Conservation (phyloP, 2,797 vertebrate species). For the Sebastes vulpes region DNA sequence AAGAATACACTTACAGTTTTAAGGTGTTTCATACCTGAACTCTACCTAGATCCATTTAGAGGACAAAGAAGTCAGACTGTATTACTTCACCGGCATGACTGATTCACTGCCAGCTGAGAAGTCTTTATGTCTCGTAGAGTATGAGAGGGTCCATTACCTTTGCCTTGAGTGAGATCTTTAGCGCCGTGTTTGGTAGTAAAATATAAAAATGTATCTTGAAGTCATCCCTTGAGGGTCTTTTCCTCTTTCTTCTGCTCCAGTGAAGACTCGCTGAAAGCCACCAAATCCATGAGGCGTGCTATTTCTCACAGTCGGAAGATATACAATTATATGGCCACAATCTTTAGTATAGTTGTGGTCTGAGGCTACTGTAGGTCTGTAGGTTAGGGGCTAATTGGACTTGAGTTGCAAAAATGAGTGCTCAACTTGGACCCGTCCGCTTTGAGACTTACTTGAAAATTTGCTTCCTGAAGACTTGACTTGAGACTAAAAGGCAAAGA, state of each 20-base stretch:
- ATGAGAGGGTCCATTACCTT: constrained; percentile 41
- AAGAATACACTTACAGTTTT: constrained; percentile 38
- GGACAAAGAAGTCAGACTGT: constrained; percentile 38
- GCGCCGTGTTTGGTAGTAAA: constrained; percentile 3
- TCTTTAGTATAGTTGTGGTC: background rate
- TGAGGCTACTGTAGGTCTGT: background rate
- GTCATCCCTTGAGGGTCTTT: background rate
- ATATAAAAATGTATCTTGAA: constrained; percentile 2
- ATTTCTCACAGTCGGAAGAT: background rate
- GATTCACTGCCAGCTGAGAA: constrained; percentile 29
- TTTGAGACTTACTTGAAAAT: too few relatives aligned
- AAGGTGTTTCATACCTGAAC: constrained; percentile 13
- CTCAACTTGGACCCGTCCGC: too few relatives aligned
- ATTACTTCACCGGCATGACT: constrained; percentile 19
- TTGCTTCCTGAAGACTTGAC: background rate
- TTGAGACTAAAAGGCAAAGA: background rate
- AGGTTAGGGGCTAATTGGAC: background rate
- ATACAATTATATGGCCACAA: background rate
- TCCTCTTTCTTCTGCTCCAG: background rate
- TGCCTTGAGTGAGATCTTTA: constrained; percentile 27
- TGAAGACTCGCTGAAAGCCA: background rate
- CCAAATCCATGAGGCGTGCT: background rate
- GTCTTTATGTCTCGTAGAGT: constrained; percentile 28
- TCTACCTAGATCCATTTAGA: constrained; percentile 27
- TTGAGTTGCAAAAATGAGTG: background rate